phyloP scores from a whole-genome alignment of 1,140 invertebrate species.

The Leptestheria dahalacensis region DNA sequence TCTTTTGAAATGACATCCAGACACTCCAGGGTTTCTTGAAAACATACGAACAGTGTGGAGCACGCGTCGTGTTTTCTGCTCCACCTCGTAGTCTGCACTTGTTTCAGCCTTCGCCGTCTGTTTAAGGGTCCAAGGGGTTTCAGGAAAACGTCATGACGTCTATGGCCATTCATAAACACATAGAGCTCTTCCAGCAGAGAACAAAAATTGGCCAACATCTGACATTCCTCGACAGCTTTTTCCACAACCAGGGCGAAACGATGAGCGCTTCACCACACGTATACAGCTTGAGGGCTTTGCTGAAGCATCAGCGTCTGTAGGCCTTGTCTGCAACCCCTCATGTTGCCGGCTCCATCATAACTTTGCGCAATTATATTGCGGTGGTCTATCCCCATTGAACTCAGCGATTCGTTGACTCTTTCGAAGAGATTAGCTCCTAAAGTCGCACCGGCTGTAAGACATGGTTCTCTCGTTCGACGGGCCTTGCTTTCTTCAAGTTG shows the following conservation, averaged over 20 bases:
- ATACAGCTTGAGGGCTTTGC: constrained; percentile 1
- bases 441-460: background rate
- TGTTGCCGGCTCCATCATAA: constrained; percentile 1
- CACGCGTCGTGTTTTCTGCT: constrained; percentile 8
- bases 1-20: background rate
- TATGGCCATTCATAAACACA: constrained; percentile 6
- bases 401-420: background rate
- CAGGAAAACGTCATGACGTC: constrained; percentile 8
- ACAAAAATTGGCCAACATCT: background rate
- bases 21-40: constrained; percentile 6
- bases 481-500: background rate
- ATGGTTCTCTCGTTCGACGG: constrained; percentile 2
- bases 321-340: constrained; percentile 1
- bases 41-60: background rate
- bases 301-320: background rate
- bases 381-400: background rate
- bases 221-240: constrained; percentile 3
- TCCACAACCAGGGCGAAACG: constrained; percentile 1
- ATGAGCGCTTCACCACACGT: constrained; percentile 5
- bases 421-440: background rate
- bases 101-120: constrained; percentile 1
- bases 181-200: constrained; percentile 7
- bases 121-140: background rate
- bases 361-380: background rate
- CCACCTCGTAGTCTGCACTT: constrained; percentile 4